Conservation (phyloP, 2,113 vertebrate genomes). For the Brachypteracias leptosomus region DNA sequence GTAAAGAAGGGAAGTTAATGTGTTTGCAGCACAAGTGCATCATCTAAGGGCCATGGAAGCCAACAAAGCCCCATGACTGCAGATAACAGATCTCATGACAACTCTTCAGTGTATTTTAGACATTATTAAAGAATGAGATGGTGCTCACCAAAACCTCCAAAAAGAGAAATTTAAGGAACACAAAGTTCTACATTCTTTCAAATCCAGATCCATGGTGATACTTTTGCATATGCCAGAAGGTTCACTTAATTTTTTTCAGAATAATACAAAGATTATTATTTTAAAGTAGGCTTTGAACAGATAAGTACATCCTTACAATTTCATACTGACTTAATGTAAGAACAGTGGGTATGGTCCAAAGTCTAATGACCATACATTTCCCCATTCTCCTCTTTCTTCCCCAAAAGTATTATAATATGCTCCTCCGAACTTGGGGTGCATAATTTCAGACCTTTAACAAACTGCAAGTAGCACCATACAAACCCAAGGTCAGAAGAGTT, state of each 20-base stretch:
- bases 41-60: neutral
- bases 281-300: neutral
- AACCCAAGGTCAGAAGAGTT: neutral
- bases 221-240: neutral
- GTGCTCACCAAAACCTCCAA: neutral
- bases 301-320: neutral
- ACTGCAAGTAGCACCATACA: neutral
- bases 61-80: neutral
- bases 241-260: neutral
- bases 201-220: neutral
- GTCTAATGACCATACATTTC: neutral
- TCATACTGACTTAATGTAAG: neutral
- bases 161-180: neutral
- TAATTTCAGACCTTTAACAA: neutral
- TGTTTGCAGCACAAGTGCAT: neutral
- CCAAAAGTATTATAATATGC: neutral
- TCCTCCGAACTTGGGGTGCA: accelerated
- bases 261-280: neutral
- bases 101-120: neutral
- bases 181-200: neutral
- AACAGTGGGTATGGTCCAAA: neutral
- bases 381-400: neutral
- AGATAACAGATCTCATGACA: neutral
- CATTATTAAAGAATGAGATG: neutral
- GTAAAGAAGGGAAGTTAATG: neutral